Conservation (phyloP, 1,140 invertebrate genomes). For the Stegodyphus dumicola region DNA sequence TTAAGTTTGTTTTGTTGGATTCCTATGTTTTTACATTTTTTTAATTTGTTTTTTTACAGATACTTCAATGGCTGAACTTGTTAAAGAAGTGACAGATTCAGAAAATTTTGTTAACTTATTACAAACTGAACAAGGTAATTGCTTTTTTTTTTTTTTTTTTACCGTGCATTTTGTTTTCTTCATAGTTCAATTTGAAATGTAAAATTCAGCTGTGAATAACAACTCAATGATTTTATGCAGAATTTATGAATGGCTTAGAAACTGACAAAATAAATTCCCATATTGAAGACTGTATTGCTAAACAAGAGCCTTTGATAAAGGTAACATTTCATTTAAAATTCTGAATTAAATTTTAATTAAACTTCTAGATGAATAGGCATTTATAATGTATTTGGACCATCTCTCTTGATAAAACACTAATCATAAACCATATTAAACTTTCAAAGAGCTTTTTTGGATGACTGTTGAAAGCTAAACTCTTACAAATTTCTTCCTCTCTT, state of each 20-base stretch:
- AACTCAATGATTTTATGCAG: constrained; percentile 66
- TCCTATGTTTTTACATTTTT: neutral
- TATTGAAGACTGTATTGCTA: constrained; percentile 92
- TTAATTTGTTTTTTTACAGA: constrained; percentile 70
- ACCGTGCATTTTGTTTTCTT: neutral
- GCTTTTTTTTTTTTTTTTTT: neutral
- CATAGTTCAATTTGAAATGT: neutral
- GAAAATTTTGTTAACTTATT: constrained; percentile 77
- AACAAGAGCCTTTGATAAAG: constrained; percentile 82
- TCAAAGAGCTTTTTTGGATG: too few relatives aligned
- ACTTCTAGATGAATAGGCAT: too few relatives aligned
- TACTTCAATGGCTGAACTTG: constrained; percentile 80
- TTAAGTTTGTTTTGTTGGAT: too few relatives aligned
- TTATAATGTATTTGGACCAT: too few relatives aligned
- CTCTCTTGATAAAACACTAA: too few relatives aligned
- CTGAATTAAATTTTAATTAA: too few relatives aligned
- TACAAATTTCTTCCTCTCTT: too few relatives aligned
- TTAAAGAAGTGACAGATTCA: constrained; percentile 78
- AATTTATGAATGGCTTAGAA: constrained; percentile 90
- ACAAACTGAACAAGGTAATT: constrained; percentile 79
- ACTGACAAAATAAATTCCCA: constrained; percentile 87
- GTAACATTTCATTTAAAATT: constrained; percentile 66
- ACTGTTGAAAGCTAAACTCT: too few relatives aligned
- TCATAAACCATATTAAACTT: too few relatives aligned
- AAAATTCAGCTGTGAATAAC: neutral